Conservation (phyloP, 2,113 vertebrate genomes). For the Brachypteracias leptosomus region DNA sequence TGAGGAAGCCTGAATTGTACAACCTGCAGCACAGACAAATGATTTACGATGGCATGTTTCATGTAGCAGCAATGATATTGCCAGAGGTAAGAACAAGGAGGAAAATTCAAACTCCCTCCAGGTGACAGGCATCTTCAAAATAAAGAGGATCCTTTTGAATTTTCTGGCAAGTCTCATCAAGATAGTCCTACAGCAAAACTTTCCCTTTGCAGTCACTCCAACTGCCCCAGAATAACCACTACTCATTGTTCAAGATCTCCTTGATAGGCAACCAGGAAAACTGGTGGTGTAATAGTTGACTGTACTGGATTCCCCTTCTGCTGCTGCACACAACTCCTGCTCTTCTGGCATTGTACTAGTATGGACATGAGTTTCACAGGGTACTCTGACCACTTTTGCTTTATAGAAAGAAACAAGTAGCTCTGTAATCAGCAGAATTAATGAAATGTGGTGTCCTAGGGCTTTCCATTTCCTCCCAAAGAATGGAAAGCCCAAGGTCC, state of each 20-base stretch:
- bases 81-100: slow-evolving; percentile 32
- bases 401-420: background rate
- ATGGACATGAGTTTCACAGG: accelerated
- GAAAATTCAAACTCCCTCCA: slow-evolving; percentile 7
- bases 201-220: background rate
- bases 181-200: slow-evolving; percentile 15
- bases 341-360: too few relatives aligned
- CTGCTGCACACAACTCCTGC: too few relatives aligned
- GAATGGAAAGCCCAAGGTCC: background rate
- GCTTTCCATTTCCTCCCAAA: too few relatives aligned
- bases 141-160: slow-evolving; percentile 9
- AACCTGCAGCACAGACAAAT: background rate
- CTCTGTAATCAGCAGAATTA: background rate
- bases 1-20: slow-evolving; percentile 1
- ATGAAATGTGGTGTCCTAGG: background rate
- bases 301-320: background rate
- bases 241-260: background rate
- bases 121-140: slow-evolving; percentile 33
- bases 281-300: background rate
- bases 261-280: background rate
- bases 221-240: background rate
- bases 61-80: slow-evolving; percentile 65
- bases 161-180: slow-evolving; percentile 73
- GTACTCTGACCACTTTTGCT: background rate
- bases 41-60: slow-evolving; percentile 69